phyloP scores from a whole-genome alignment of 2,113 vertebrate genomes.

The Argyrosomus japonicus region DNA sequence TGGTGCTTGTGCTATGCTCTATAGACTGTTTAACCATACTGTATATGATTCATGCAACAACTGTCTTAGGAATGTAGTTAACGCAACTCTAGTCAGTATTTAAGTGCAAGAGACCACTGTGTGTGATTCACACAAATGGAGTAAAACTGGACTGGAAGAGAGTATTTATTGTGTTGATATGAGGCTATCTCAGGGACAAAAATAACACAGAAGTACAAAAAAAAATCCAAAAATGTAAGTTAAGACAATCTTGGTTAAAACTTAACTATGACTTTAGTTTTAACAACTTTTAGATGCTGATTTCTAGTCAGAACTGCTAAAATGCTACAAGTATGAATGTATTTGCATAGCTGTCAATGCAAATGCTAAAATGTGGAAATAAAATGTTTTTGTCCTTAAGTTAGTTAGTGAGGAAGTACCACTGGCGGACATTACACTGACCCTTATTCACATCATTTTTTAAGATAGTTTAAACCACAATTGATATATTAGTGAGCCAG shows the following conservation, averaged over 20 bases:
- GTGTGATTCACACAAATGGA: not conserved
- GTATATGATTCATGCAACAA: conserved; percentile 28
- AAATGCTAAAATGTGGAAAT: not conserved
- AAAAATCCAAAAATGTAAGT: not conserved
- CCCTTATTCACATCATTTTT: not conserved
- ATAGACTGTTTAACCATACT: not conserved
- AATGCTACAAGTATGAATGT: not conserved
- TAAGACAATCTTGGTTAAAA: not conserved
- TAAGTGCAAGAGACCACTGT: not conserved
- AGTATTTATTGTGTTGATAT: not conserved
- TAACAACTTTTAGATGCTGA: not conserved
- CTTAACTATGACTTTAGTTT: not conserved
- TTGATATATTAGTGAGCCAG: not conserved
- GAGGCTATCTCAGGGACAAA: not conserved
- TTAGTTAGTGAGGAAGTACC: too few relatives aligned
- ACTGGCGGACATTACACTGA: not conserved
- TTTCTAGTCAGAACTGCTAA: not conserved
- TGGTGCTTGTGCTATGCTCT: not conserved
- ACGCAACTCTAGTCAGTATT: not conserved
- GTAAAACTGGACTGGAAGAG: not conserved
- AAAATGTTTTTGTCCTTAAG: not conserved
- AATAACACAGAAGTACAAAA: not conserved
- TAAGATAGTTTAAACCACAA: not conserved
- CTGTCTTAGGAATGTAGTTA: conserved; percentile 23
- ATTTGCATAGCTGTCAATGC: not conserved